These are phyloP conservation scores for Cercocebus atys DNA, from an alignment of 2,113 vertebrate species.

Conservation along the genomic window DNA sequence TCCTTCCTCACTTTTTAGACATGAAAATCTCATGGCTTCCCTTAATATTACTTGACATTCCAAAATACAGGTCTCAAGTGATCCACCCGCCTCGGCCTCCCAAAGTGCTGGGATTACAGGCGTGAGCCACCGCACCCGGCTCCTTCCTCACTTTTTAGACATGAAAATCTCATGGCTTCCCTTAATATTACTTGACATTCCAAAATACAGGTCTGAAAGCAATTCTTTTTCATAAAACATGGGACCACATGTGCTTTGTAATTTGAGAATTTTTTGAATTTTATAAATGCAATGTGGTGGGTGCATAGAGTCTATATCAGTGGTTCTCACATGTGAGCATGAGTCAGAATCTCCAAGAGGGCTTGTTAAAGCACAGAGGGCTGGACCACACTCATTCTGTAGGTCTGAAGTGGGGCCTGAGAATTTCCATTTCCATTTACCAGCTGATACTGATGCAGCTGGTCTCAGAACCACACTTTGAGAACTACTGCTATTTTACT, in stretches of 20 bases:
- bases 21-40: too few species aligned
- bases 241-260: background rate
- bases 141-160: background rate
- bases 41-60: too few species aligned
- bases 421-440: background rate
- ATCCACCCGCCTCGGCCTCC: too few species aligned
- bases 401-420: background rate
- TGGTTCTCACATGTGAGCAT: background rate
- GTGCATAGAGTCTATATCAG: background rate
- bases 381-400: background rate
- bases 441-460: background rate
- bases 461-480: background rate
- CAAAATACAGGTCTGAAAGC: background rate
- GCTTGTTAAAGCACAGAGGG: background rate
- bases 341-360: background rate
- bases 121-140: too few species aligned
- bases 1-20: too few species aligned
- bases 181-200: constrained; percentile 27
- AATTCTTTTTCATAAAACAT: background rate
- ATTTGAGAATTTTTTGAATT: background rate
- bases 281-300: background rate
- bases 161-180: background rate
- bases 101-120: too few species aligned
- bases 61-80: too few species aligned
- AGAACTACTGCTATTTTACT: background rate